A percentile compares a stretch with the other conserved stretches of the same genome.
These are phyloP conservation scores for Scaptodrosophila lebanonensis DNA, from an alignment of 1,140 invertebrate genomes.

Conservation along the genomic window DNA sequence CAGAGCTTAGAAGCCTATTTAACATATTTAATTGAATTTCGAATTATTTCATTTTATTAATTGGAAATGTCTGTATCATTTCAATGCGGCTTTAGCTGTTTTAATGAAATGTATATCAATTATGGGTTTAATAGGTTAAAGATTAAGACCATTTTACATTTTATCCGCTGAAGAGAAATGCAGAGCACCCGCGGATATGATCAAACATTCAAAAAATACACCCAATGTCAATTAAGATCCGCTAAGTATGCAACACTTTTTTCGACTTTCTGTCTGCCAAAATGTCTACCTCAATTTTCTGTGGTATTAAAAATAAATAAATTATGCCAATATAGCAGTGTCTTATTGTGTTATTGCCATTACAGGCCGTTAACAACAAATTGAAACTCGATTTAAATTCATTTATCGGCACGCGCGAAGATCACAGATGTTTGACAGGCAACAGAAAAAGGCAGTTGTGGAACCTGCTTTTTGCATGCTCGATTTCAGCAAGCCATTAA, in stretches of 20 bases:
- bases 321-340: slow-evolving; percentile 27
- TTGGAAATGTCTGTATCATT: too few relatives aligned
- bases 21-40: too few relatives aligned
- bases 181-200: too few relatives aligned
- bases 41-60: too few relatives aligned
- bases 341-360: neutral
- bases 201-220: too few relatives aligned
- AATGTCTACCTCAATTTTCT: slow-evolving; percentile 10
- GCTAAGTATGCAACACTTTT: slow-evolving; percentile 23
- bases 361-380: neutral
- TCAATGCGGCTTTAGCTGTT: too few relatives aligned
- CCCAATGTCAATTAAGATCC: neutral
- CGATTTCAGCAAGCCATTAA: slow-evolving; percentile 22
- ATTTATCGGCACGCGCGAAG: slow-evolving; percentile 39
- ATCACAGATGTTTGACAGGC: slow-evolving; percentile 35
- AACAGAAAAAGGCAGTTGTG: slow-evolving; percentile 18
- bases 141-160: too few relatives aligned
- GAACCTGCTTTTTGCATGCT: slow-evolving; percentile 41
- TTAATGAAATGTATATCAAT: too few relatives aligned
- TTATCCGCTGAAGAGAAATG: too few relatives aligned
- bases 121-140: too few relatives aligned
- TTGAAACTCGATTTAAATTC: too few relatives aligned
- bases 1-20: too few relatives aligned
- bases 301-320: slow-evolving; percentile 1
- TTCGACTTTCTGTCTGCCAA: slow-evolving; percentile 24